A percentile compares a stretch with the other conserved stretches of the same genome.
phyloP scores from a whole-genome alignment of 1,140 invertebrate species.

The Saccostrea glomerata region DNA sequence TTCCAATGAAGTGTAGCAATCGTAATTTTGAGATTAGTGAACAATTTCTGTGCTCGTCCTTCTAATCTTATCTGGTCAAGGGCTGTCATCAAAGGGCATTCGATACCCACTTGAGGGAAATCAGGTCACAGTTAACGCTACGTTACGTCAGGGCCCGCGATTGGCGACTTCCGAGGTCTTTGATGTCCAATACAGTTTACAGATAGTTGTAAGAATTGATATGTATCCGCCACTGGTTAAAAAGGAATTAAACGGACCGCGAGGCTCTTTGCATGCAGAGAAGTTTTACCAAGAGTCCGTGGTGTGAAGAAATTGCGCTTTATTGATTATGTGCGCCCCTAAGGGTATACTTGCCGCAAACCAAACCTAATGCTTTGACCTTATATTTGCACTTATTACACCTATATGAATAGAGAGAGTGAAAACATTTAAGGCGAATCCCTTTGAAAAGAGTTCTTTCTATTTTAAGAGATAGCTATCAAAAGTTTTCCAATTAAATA shows the following conservation, averaged over 20 bases:
- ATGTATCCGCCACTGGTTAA: conserved; percentile 18
- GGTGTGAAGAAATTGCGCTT: conserved; percentile 12
- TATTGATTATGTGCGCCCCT: background rate
- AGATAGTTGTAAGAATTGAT: conserved; percentile 22
- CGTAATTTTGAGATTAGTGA: background rate
- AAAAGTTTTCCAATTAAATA: no score
- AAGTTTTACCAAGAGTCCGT: background rate
- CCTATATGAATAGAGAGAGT: background rate
- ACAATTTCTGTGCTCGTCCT: conserved; percentile 20
- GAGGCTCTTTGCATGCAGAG: background rate
- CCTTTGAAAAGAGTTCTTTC: background rate
- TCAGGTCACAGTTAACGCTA: conserved; percentile 6
- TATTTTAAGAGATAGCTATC: no score
- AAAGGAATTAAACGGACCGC: conserved; percentile 15
- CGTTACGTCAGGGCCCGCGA: conserved; percentile 17
- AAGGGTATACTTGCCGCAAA: background rate
- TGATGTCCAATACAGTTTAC: conserved; percentile 2
- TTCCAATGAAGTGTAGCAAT: background rate
- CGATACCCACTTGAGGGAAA: conserved; percentile 23
- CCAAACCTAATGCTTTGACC: background rate
- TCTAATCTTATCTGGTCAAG: conserved; percentile 36
- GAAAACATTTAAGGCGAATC: background rate
- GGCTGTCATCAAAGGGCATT: conserved; percentile 28
- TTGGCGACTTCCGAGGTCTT: conserved; percentile 10
- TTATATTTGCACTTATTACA: background rate